Percentiles rank a stretch among this genome's conserved stretches.
phyloP scores from a whole-genome alignment of 1,140 invertebrate species.

The Brachionus calyciflorus region DNA sequence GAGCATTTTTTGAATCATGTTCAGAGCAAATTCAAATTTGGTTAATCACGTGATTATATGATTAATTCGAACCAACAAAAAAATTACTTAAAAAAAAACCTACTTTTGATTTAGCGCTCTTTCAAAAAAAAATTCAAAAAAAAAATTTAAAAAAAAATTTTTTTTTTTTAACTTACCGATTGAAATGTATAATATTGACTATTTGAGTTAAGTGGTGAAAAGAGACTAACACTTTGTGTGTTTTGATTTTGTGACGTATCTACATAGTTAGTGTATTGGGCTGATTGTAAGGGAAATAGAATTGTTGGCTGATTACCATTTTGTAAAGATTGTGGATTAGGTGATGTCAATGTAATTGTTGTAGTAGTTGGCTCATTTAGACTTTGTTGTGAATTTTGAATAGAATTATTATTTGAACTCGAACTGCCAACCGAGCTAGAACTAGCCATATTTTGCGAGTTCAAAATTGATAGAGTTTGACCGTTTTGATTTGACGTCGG shows the following conservation, averaged over 20 bases:
- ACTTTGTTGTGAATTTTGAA: neutral
- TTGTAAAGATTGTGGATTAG: slow-evolving; percentile 8
- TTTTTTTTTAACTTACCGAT: slow-evolving; percentile 18
- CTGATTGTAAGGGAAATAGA: neutral
- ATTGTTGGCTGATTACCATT: neutral
- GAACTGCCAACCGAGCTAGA: slow-evolving; percentile 1
- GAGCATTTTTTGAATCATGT: too few species aligned
- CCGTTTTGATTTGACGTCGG: neutral
- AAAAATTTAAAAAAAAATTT: slow-evolving; percentile 13
- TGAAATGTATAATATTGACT: slow-evolving; percentile 30
- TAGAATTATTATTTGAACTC: neutral
- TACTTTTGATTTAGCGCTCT: neutral
- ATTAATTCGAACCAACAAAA: too few species aligned
- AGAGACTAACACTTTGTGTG: neutral
- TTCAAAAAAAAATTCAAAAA: neutral
- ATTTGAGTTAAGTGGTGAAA: neutral
- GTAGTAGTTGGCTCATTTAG: neutral
- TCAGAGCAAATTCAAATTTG: neutral
- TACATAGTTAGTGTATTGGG: neutral
- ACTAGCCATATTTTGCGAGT: slow-evolving; percentile 29
- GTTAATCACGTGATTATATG: neutral
- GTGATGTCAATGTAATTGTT: slow-evolving; percentile 15
- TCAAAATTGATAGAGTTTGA: neutral
- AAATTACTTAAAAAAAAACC: neutral
- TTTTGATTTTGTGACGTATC: neutral